Evolutionary conservation across 1,140 invertebrate species (phyloP), one percentile per base, ranked within the genome.

Genomic region (Stegodyphus dumicola): DNA sequence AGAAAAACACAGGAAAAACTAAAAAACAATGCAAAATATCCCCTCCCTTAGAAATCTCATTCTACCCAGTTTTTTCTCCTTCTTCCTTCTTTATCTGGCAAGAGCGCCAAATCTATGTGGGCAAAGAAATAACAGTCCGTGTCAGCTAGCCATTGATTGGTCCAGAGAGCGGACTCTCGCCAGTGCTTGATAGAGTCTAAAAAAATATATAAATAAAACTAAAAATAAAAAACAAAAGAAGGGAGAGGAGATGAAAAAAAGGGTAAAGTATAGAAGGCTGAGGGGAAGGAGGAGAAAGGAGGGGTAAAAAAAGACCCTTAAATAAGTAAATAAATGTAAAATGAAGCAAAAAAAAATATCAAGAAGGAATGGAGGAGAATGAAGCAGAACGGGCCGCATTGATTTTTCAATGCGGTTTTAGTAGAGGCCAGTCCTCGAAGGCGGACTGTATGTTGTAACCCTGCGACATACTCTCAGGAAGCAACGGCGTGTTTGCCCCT

Each of bases 301-400:
- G n/a, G 56, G n/a, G 52, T 49, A 52, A 77, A 84, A 84, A 84
- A 77, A 56, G 64, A 54, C 66, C 73, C 74, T 84, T 69, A 84
- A 84, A 77, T 76, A 84, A 84, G 81, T 84, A 84, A 84, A 84
- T 84, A 84, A 84, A 77, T 77, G 81, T 84, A 77, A 84, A 84
- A 84, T 65, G 56, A 54, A 67, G 80, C 70, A 80, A 71, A 83
- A 81, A n/a, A 83, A 83, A 83, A 65, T 10, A 5, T 9, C 54
- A 76, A 60, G 73, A 52, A 69, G 65, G 77, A 67, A 54, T 33
- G 73, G 71, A 54, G 48, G 71, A 53, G 71, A 77, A 84, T 84
- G 73, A 60, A 84, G 81, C 74, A 76, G 81, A 84, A 84, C 73
- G 71, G 74, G 49, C 33, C 52, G 81, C 81, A 84, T 84, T 84